Evolutionary conservation across 1,140 invertebrate genomes (phyloP), one percentile per base, ranked within the genome.

Genomic region (Drosophila nigromelanica): DNA sequence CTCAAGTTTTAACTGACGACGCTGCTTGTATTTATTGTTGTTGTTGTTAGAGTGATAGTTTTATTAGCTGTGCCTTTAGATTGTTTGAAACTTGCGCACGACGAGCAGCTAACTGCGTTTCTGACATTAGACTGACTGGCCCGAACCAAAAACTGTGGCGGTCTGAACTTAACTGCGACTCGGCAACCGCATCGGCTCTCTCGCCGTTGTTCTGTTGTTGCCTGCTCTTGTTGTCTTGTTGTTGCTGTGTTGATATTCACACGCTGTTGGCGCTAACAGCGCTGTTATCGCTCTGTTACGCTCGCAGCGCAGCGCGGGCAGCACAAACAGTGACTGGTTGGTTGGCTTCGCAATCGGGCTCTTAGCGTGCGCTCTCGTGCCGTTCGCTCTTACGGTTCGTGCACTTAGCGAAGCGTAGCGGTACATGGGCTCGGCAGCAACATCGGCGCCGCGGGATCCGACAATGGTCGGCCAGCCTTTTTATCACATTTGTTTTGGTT

Each of bases 401-500:
- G 58, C 45, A 43, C 14, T 37, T 52, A 58, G 51, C 76, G 76
- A 76, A 73, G 73, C 74, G 71, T 80, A 79, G 76, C 80, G 76
- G 80, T 77, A 79, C 63, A 76, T 58, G 56, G 56, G 7, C 43
- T 63, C 80, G 69, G 54, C 60, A 30, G 40, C 52, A 52, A 40
- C 73, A 52, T 60, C 50, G 59, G 63, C 43, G 18, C 50, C 58
- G 66, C 58, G 58, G 66, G 64, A 67, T 67, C 24, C 64, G 54
- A 43, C 56, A 51, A 30, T 40, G 6, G n/a, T 51, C 48, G 30
- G 47, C 11, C n/a, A 56, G 50, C 43, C 75, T 76, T 87, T 89
- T 87, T 76, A 80, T 87, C 61, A 82, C 82, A 87, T 87, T 87
- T 87, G 82, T 87, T 87, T 87, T 87, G 82, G 76, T 87, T 87